Evolutionary conservation across 2,888 invertebrate species (phyloP), one percentile per base, ranked within the genome.

Genomic region (Andricus curvator): DNA sequence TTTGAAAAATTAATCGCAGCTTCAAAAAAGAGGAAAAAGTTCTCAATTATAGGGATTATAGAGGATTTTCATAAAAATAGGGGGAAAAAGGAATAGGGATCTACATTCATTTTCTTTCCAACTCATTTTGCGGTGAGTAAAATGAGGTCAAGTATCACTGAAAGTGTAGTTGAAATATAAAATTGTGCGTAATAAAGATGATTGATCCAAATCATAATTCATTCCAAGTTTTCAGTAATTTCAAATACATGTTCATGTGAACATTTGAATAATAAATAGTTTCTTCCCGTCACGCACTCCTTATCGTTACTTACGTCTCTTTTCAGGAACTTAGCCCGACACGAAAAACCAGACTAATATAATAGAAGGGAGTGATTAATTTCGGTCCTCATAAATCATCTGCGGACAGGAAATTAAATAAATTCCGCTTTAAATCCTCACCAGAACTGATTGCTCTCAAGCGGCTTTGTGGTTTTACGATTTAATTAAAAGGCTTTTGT

Each of bases 361-460:
- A 70, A 48, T 29, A 48, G 29, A 70, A 70, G 29, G 25, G 29
- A 56, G 51, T 74, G 56, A 74, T 74, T 74, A 51, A 74, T 74
- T 74, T 56, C 33, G 13, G 33, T 56, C 51, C 74, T 56, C 74
- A 74, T 74, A n/a, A 74, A 56, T 74, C 74, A 56, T 56, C 9
- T 20, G 56, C 56, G 29, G 33, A 74, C 51, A 56, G 74, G 13
- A 74, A 15, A 74, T 56, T 56, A 33, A 70, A 70, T 44, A 29
- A 4, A 70, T 20, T 48, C 33, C 74, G 20, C 74, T 74, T 74
- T 33, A 56, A 56, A 51, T 74, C 25, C n/a, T n/a, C n/a, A 56
- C 11, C 33, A n/a, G 15, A 56, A 17, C 29, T 33, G 33, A 56
- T 74, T 74, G 56, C 74, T 56, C n/a, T 2, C 20, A 56, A 74